phyloP scores from a whole-genome alignment of 2,888 invertebrate species.

The Baccha elongata region DNA sequence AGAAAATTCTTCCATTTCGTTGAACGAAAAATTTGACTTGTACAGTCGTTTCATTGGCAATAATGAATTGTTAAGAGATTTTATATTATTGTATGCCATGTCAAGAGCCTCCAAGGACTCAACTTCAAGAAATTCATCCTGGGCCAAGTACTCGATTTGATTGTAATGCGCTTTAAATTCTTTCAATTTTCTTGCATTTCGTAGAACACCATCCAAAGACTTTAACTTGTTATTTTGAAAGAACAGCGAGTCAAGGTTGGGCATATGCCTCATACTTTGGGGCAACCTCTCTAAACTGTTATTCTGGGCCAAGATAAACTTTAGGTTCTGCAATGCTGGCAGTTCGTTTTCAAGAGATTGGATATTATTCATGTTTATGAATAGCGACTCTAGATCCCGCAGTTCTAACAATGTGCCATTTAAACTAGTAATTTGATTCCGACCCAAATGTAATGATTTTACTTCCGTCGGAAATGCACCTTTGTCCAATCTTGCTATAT shows the following conservation, averaged over 20 bases:
- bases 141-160: conserved; percentile 88
- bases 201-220: conserved; percentile 88
- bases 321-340: conserved; percentile 86
- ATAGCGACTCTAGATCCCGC: conserved; percentile 89
- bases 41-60: conserved; percentile 87
- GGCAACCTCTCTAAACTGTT: conserved; percentile 89
- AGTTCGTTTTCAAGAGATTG: conserved; percentile 89
- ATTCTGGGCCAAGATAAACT: conserved; percentile 88
- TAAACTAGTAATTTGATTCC: conserved; percentile 88
- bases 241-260: conserved; percentile 87
- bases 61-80: conserved; percentile 88
- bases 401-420: conserved; percentile 91
- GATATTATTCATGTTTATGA: conserved; percentile 90
- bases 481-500: conserved; percentile 88
- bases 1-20: conserved; percentile 89
- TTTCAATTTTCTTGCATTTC: conserved; percentile 87
- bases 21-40: conserved; percentile 89
- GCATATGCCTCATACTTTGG: conserved; percentile 87
- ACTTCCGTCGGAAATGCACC: conserved; percentile 88
- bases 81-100: conserved; percentile 88
- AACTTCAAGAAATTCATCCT: conserved; percentile 90
- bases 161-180: conserved; percentile 89
- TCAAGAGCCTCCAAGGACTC: conserved; percentile 87
- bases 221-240: conserved; percentile 89
- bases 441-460: conserved; percentile 88